A percentile compares a stretch with the other conserved stretches of the same genome.
Conservation (phyloP, 2,113 vertebrate species). For the Meleagris gallopavo region DNA sequence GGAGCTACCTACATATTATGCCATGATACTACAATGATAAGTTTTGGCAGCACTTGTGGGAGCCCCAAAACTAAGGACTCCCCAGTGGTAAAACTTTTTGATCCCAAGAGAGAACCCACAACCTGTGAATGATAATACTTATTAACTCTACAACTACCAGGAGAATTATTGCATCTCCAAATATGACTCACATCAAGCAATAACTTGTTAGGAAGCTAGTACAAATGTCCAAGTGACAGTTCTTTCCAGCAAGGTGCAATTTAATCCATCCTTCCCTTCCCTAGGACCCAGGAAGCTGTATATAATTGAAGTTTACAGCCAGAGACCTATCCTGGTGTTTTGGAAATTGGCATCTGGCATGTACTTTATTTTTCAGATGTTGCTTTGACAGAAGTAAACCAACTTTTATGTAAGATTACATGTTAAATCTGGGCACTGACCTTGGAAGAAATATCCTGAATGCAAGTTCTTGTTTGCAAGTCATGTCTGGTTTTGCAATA, state of each 20-base stretch:
- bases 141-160: not conserved
- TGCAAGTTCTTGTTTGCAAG: not conserved
- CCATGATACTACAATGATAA: not conserved
- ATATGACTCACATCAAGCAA: not conserved
- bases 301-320: not conserved
- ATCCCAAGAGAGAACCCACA: not conserved
- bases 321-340: slow-evolving; percentile 1
- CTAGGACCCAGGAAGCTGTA: not conserved
- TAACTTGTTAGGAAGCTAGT: not conserved
- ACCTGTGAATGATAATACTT: not conserved
- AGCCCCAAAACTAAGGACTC: not conserved
- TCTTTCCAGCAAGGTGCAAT: not conserved
- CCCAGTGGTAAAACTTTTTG: not conserved
- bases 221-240: slow-evolving; percentile 3
- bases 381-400: slow-evolving; percentile 13
- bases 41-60: not conserved
- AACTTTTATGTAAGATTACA: not conserved
- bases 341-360: not conserved
- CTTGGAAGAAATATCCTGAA: not conserved
- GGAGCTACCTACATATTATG: not conserved
- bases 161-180: not conserved
- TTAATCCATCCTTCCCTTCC: not conserved
- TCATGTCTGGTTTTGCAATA: not conserved
- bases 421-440: not conserved
- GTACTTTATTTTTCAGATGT: not conserved